These are phyloP conservation scores for Sinosuthora webbiana DNA, from an alignment of 2,113 vertebrate species.

Conservation along the genomic window DNA sequence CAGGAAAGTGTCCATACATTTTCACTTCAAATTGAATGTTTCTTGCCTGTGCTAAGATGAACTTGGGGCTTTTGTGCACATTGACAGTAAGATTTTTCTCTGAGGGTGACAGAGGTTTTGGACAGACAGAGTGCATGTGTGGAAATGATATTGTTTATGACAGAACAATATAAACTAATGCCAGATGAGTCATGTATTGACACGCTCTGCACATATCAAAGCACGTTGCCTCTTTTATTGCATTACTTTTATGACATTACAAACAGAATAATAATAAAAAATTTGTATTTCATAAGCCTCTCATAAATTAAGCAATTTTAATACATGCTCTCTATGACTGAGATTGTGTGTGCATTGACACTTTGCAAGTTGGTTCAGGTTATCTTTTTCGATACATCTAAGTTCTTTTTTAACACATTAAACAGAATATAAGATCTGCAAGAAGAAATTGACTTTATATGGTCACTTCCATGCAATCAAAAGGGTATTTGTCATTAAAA, in stretches of 20 bases:
- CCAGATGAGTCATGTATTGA: neutral
- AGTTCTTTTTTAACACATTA: neutral
- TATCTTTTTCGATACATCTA: neutral
- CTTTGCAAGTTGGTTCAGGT: neutral
- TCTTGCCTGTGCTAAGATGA: neutral
- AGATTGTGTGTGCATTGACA: neutral
- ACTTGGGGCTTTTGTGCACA: neutral
- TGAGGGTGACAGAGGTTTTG: neutral
- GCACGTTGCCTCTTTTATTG: neutral
- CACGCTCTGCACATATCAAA: neutral
- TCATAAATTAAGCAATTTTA: neutral
- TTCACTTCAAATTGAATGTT: neutral
- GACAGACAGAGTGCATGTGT: neutral
- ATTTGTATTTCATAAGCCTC: neutral
- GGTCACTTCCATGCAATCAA: neutral
- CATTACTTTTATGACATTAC: neutral
- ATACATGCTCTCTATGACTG: neutral
- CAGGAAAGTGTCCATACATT: neutral
- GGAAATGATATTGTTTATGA: neutral
- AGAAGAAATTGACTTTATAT: neutral
- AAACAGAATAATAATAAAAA: neutral
- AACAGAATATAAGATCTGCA: neutral
- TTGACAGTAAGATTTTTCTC: neutral
- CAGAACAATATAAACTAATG: neutral
- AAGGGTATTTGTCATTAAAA: neutral